Percentiles rank a stretch among this genome's conserved stretches.
These are phyloP conservation scores for Synaphobranchus kaupii DNA, from an alignment of 2,797 vertebrate genomes.

Conservation along the genomic window DNA sequence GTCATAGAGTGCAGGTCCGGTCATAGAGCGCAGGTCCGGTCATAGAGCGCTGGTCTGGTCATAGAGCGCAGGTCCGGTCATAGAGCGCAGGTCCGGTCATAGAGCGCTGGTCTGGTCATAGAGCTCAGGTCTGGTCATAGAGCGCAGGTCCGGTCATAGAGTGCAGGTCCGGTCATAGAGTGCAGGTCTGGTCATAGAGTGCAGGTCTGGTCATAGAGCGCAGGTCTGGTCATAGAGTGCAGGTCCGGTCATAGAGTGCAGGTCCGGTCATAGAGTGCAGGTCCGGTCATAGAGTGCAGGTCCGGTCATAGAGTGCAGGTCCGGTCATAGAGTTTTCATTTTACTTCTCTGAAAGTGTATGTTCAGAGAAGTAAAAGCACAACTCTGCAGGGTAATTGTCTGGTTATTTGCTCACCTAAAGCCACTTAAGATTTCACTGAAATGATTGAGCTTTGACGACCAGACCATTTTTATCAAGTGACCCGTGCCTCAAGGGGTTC, in stretches of 20 bases:
- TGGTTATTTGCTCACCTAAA: slow-evolving; percentile 14
- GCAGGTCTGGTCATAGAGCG: too few relatives aligned
- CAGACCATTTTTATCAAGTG: slow-evolving; percentile 16
- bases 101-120: too few relatives aligned
- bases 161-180: neutral
- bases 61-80: neutral
- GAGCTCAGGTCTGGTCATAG: too few relatives aligned
- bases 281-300: neutral
- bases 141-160: neutral
- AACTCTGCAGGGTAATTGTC: neutral
- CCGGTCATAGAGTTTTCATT: too few relatives aligned
- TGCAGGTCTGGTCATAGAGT: neutral
- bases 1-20: neutral
- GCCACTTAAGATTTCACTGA: slow-evolving; percentile 24
- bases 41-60: neutral
- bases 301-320: neutral
- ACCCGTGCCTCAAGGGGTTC: slow-evolving; percentile 17
- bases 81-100: neutral
- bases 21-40: too few relatives aligned
- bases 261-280: neutral
- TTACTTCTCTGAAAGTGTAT: too few relatives aligned
- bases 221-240: neutral
- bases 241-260: neutral
- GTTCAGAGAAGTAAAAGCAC: neutral
- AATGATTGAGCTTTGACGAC: neutral